A percentile compares a stretch with the other conserved stretches of the same genome.
phyloP scores from a whole-genome alignment of 2,797 vertebrate genomes.

The Anguilla megastoma region DNA sequence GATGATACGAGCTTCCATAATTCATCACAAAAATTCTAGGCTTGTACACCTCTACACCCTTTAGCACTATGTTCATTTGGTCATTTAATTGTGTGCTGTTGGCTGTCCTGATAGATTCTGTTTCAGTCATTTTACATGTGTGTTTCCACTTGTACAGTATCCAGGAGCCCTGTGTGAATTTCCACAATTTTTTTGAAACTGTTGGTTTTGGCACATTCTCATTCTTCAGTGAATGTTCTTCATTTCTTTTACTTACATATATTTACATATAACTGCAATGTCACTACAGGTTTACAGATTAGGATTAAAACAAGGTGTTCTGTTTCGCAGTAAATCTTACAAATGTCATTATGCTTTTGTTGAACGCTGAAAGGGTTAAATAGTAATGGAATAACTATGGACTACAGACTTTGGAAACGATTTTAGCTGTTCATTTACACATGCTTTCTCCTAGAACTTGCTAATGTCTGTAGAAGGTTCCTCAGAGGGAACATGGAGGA shows the following conservation, averaged over 20 bases:
- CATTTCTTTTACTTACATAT: background rate
- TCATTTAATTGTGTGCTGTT: background rate
- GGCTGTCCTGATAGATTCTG: background rate
- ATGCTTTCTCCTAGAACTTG: constrained; percentile 34
- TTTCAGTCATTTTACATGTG: background rate
- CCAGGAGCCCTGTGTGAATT: background rate
- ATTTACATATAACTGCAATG: background rate
- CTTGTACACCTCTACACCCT: background rate
- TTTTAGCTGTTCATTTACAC: constrained; percentile 14
- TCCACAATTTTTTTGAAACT: background rate
- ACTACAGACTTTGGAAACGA: background rate
- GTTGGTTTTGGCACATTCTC: background rate
- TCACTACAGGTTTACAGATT: background rate
- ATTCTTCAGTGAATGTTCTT: background rate
- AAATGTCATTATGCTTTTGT: background rate
- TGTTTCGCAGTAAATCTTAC: background rate
- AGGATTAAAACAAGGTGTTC: background rate
- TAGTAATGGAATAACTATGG: background rate
- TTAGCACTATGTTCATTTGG: constrained; percentile 9
- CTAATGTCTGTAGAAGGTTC: constrained; percentile 24
- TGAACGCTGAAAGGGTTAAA: constrained; percentile 8
- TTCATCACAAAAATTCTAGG: background rate
- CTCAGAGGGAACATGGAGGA: constrained; percentile 43
- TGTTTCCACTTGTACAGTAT: background rate
- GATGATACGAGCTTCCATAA: background rate